Base-by-base conservation (phyloP, 2,113 vertebrate species). In the Cyprinodon variegatus region DNA sequence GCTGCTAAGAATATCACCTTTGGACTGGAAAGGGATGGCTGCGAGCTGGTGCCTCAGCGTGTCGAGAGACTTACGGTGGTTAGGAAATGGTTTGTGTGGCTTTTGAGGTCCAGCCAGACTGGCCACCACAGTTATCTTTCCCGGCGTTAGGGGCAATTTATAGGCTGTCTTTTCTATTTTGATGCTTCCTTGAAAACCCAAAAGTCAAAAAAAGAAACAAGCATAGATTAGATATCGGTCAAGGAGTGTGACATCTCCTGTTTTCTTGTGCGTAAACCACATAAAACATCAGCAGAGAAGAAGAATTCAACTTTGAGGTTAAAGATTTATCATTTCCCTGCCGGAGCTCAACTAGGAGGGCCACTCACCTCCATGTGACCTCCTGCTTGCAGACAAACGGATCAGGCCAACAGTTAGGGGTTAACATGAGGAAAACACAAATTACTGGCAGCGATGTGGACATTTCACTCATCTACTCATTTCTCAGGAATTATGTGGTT, bases 1-100 rank as follows among this genome's bases (percentile, higher is more conserved):
- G 15, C 39, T 73, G 78, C 84, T 93, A 83, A 90, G 86, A 91
- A 93, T 81, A 91, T 86, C 22, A 86, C 82, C 83, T 88, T 78
- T 45, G 75, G 84, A 80, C 50, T 70, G 69, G 81, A 57, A 78
- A 61, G 77, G 74, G 48, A 29, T 29, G 79, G 66, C 75, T 59
- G 83, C 43, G 37, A 69, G 84, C 74, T 72, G 70, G 82, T 66
- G 83, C 82, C 62, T 85, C 37, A 11, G 83, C 62, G 82, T 7
- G 68, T 48, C 45, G 50, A 66, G 68, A 74, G 70, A 72, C 53
- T 71, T 64, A 11, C 40, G 70, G 65, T 76, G 89, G 86, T 91
- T 88, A 82, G 83, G 87, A 78, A 65, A 83, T 80, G 66, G 73
- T 80, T 59, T 29, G 70, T 75, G 79, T 72, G 81, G 89, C 81